Percentiles rank a stretch among this genome's conserved stretches.
Conservation (phyloP, 2,888 invertebrate species). For the Cheilosia grossa region DNA sequence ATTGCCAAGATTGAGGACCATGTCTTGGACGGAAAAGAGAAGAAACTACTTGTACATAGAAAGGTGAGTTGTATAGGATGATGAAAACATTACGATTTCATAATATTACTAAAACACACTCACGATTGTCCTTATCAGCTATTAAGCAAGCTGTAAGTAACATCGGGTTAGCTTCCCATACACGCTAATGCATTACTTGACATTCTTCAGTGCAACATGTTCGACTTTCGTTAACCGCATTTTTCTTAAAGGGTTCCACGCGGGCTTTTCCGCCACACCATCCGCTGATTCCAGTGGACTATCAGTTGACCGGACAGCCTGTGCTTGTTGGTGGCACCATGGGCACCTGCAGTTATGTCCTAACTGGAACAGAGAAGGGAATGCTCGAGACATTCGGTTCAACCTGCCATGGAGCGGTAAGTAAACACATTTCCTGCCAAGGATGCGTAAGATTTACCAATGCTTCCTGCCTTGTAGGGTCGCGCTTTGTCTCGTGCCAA, state of each 20-base stretch:
- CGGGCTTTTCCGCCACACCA: constrained; percentile 99
- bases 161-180: too few relatives aligned
- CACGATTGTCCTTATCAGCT: too few relatives aligned
- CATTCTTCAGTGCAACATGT: too few relatives aligned
- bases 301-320: constrained; percentile 98
- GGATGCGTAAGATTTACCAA: constrained; percentile 7
- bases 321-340: constrained; percentile 99
- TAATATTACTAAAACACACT: too few relatives aligned
- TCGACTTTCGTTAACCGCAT: neutral
- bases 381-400: constrained; percentile 99
- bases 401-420: constrained; percentile 99
- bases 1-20: constrained; percentile 99
- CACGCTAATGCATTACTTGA: too few relatives aligned
- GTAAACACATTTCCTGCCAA: constrained; percentile 79
- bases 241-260: constrained; percentile 91
- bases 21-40: constrained; percentile 95
- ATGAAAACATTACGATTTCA: too few relatives aligned
- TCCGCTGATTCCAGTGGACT: constrained; percentile 99
- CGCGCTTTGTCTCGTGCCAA: constrained; percentile 98
- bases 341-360: constrained; percentile 99
- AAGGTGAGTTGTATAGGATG: constrained; percentile 86
- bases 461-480: constrained; percentile 86
- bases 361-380: constrained; percentile 98
- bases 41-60: constrained; percentile 96
- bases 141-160: too few relatives aligned